These are phyloP conservation scores for Paguma larvata DNA, from an alignment of 2,797 vertebrate species.

Conservation along the genomic window DNA sequence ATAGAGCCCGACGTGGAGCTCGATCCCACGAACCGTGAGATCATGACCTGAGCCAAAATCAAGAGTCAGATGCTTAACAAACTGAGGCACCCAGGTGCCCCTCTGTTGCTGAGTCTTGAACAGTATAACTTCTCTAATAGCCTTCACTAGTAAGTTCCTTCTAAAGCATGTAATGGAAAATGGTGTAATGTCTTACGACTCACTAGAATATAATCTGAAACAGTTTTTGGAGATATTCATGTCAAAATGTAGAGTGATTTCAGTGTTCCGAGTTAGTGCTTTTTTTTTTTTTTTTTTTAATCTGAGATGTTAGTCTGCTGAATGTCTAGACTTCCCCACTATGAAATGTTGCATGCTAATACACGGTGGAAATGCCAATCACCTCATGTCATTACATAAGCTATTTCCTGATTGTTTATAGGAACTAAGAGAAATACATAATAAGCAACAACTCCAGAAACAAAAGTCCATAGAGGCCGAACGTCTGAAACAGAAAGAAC, in stretches of 20 bases:
- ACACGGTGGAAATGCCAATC: not conserved
- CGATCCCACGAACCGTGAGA: too few species aligned
- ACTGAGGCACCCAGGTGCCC: too few species aligned
- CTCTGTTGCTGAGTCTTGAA: not conserved
- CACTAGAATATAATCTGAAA: not conserved
- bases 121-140: not conserved
- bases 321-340: not conserved
- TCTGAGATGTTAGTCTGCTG: not conserved
- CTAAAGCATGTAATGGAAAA: not conserved
- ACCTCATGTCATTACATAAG: not conserved
- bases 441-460: slow-evolving; percentile 95
- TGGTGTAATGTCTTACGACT: not conserved
- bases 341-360: not conserved
- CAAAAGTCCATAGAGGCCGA: slow-evolving; percentile 95
- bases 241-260: not conserved
- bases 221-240: not conserved
- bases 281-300: not conserved
- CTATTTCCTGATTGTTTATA: slow-evolving; percentile 87
- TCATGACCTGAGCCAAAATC: too few species aligned
- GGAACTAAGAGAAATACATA: slow-evolving; percentile 98
- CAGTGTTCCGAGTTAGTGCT: not conserved
- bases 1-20: too few species aligned
- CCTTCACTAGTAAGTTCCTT: not conserved
- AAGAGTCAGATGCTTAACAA: too few species aligned
- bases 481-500: slow-evolving; percentile 89